phyloP scores from a whole-genome alignment of 2,888 invertebrate genomes.

The Platycnemis pennipes region DNA sequence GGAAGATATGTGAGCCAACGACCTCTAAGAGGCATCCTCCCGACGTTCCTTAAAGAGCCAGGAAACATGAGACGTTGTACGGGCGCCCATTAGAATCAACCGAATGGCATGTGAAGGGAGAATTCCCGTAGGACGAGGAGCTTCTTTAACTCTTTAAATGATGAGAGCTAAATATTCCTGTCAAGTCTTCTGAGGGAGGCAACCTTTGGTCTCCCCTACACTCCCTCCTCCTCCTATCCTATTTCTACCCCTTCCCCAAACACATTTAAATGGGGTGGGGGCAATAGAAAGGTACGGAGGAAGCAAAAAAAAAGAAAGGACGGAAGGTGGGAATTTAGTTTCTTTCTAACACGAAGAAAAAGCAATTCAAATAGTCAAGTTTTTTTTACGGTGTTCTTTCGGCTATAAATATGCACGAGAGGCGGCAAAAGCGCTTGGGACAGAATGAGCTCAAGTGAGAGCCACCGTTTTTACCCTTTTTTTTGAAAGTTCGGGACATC shows the following conservation, averaged over 20 bases:
- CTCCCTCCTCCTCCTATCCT: background rate
- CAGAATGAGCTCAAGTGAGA: background rate
- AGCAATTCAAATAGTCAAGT: background rate
- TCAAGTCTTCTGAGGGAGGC: background rate
- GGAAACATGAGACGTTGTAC: background rate
- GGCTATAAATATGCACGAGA: background rate
- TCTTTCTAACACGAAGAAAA: constrained; percentile 8
- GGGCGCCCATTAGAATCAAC: background rate
- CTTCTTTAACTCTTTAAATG: background rate
- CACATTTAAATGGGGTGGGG: background rate
- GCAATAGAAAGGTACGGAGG: background rate
- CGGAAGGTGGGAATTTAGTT: background rate
- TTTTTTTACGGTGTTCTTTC: background rate
- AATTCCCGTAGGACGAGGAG: background rate
- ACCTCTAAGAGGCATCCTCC: background rate
- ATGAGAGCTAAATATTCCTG: background rate
- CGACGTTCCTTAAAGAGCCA: background rate
- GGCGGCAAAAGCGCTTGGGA: background rate
- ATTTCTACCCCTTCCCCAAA: background rate
- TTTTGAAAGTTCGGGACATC: background rate
- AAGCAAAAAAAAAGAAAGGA: background rate
- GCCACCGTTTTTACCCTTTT: background rate
- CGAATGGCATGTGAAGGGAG: background rate
- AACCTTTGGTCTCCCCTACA: background rate
- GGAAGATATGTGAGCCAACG: background rate